Base-by-base conservation (phyloP, 1,140 invertebrate genomes). In the Agraylea sexmaculata region DNA sequence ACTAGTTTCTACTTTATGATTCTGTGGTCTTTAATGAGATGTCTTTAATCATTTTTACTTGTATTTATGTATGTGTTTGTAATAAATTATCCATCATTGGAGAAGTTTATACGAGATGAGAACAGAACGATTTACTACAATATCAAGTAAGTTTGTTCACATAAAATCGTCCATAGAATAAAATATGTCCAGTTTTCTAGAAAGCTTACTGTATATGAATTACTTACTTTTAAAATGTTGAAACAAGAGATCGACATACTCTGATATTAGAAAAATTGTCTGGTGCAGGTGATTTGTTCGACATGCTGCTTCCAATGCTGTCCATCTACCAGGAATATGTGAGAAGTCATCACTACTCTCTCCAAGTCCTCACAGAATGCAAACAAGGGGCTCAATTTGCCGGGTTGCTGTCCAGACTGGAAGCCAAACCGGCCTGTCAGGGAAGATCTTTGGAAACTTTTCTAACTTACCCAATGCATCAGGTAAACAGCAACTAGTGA, bases 311-410 rank as follows among this genome's bases (percentile, higher is more conserved):
- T 43, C 88, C 89, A 29, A 92, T 93, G 87, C 66, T 93, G 55
- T 83, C 79, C 51, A 93, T 93, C 58, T 93, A 93, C 67, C 88
- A 93, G 67, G 88, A 93, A 66, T 93, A 92, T 55, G 88, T 93
- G 7, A 63, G 89, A 29, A 93, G 92, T 60, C 89, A 93, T 60
- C 88, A 93, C 59, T 93, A 89, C 66, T 87, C 84, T 45, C 69
- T 93, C n/a, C 87, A 94, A 68, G 88, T 93, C 2, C 70, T 94
- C 28, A 90, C 89, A 0, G 88, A 93, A 59, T 93, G 89, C 58
- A 95, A 94, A 60, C 87, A 91, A 62, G 69, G 68, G n/a, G 66
- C 77, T 15, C 75, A 79, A 29, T 94, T 95, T 61, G 78, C 80
- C 4, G 74, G 75, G 4, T 66, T 93, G n/a, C 68, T 94, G 18